phyloP scores from a whole-genome alignment of 1,140 invertebrate genomes.

The Augochlora pura region DNA sequence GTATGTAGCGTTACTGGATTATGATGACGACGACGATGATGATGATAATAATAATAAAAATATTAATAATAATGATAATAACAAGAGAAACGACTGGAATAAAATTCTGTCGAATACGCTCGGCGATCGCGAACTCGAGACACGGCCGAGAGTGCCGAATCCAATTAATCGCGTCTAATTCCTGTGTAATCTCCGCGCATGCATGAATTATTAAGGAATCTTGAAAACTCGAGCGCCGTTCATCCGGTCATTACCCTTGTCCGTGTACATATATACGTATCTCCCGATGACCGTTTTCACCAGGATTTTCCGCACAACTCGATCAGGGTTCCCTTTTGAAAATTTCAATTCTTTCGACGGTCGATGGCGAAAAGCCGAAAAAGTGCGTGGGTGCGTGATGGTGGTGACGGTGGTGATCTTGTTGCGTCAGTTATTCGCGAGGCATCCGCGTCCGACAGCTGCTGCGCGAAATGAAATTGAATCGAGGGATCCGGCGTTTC shows the following conservation, averaged over 20 bases:
- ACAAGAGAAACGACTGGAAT: background rate
- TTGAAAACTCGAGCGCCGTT: background rate
- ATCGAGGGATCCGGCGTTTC: slow-evolving; percentile 20
- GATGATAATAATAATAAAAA: too few relatives aligned
- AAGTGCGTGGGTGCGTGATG: too few relatives aligned
- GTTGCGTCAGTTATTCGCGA: slow-evolving; percentile 27
- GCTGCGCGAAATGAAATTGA: slow-evolving; percentile 37
- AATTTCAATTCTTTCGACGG: too few relatives aligned
- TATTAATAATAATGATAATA: too few relatives aligned
- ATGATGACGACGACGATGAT: too few relatives aligned
- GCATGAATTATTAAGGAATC: background rate
- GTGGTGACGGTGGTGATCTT: background rate
- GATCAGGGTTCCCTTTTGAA: too few relatives aligned
- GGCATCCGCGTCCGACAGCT: slow-evolving; percentile 23
- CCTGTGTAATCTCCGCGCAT: background rate
- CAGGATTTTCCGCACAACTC: too few relatives aligned
- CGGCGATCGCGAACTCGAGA: too few relatives aligned
- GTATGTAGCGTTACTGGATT: too few relatives aligned
- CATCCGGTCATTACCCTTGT: background rate
- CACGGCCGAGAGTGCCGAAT: too few relatives aligned
- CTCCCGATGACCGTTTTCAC: too few relatives aligned
- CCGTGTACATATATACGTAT: background rate
- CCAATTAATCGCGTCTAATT: background rate
- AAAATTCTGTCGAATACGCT: background rate
- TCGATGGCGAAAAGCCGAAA: too few relatives aligned